Conservation (phyloP, 1,140 invertebrate species). For the Ooceraea biroi region DNA sequence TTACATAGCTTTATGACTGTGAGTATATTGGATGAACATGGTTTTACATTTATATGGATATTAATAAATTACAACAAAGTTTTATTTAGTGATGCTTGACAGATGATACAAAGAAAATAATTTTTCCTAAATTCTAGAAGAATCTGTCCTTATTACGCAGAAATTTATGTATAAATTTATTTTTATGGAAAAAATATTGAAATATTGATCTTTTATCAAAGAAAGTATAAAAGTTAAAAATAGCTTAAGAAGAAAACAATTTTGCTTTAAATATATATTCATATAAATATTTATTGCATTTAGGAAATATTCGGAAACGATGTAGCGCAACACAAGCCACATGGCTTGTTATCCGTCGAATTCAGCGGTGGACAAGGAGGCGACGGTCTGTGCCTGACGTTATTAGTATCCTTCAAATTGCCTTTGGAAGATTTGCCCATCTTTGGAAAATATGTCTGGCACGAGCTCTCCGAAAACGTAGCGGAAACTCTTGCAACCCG, state of each 20-base stretch:
- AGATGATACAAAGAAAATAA: slow-evolving; percentile 12
- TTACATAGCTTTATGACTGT: slow-evolving; percentile 95
- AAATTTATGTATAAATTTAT: slow-evolving; percentile 23
- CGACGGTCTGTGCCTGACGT: slow-evolving; percentile 94
- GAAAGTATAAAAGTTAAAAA: background rate
- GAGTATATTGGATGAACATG: slow-evolving; percentile 73
- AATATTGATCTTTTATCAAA: background rate
- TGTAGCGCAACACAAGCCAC: slow-evolving; percentile 93
- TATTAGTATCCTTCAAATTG: slow-evolving; percentile 94
- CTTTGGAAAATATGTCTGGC: slow-evolving; percentile 95
- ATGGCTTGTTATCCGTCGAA: slow-evolving; percentile 91
- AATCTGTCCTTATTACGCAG: background rate
- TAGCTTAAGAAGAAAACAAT: background rate
- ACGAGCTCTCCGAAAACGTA: slow-evolving; percentile 90
- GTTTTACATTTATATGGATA: slow-evolving; percentile 5
- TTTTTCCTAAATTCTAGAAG: background rate
- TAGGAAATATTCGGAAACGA: slow-evolving; percentile 95
- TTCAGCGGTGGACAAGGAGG: slow-evolving; percentile 87
- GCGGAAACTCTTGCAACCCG: slow-evolving; percentile 90
- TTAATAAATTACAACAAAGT: slow-evolving; percentile 4
- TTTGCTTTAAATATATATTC: slow-evolving; percentile 29
- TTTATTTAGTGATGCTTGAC: background rate
- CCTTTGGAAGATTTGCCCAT: slow-evolving; percentile 94
- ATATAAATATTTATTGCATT: slow-evolving; percentile 5
- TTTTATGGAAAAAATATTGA: background rate